Evolutionary conservation across 2,888 invertebrate species (phyloP), one percentile per base, ranked within the genome.

Genomic region (Drosophila sordidula): DNA sequence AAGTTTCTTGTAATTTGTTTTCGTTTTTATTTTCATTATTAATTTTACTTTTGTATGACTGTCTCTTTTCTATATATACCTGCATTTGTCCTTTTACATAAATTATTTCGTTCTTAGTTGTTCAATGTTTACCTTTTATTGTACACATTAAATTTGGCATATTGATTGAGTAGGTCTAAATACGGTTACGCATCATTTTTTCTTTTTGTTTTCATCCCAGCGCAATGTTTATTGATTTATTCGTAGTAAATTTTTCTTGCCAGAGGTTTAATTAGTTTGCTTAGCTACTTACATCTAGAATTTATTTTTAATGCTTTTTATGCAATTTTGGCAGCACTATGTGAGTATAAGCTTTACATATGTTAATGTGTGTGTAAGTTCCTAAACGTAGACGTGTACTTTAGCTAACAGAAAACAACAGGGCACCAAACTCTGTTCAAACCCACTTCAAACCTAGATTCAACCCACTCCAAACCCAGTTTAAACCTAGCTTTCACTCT

Each of bases 71-170:
- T 81, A 56, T 71, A 74, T 79, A 74, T 83, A 84, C 83, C 83
- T 84, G 83, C 82, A 85, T 87, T 87, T 84, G 72, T 79, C 87
- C 83, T 84, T 84, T 85, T 67, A 61, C 64, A 64, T 79, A 45
- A 42, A 55, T 71, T 68, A 61, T 46, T 65, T 75, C 38, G 32
- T 50, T 61, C 29, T 70, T 54, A 42, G 47, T 66, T 59, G 55
- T 52, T 68, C 26, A 39, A 55, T 12, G 46, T 59, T 56, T 36
- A 47, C 39, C 39, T 44, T 59, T 71, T 77, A 51, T 61, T 66
- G 66, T 70, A 77, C 75, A 75, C 64, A 72, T 75, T 77, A 72
- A 75, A 73, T 82, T 87, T 87, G 74, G 86, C 76, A 79, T 87
- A 74, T 82, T 84, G 82, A 78, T 85, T 85, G 73, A 75, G 70